Percentiles rank a stretch among this genome's conserved stretches.
These are phyloP conservation scores for Oryzias celebensis DNA, from an alignment of 2,113 vertebrate genomes.

Conservation along the genomic window DNA sequence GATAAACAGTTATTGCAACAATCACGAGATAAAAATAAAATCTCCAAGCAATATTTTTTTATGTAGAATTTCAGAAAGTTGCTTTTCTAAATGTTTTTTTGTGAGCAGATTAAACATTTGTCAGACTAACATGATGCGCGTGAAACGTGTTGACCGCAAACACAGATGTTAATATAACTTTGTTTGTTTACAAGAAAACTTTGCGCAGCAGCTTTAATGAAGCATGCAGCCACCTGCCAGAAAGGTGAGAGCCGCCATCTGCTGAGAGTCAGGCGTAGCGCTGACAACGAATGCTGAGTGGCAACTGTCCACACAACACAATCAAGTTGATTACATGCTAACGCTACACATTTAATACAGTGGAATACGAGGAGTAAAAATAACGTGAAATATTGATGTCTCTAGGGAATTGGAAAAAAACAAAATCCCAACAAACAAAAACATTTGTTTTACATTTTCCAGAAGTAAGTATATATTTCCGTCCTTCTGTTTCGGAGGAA, in stretches of 20 bases:
- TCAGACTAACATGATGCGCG: neutral
- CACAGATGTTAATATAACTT: neutral
- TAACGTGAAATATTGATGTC: neutral
- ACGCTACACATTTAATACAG: neutral
- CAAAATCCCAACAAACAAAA: neutral
- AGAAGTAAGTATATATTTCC: too few species aligned
- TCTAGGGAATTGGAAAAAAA: neutral
- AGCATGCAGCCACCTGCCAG: neutral
- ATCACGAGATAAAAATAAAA: too few species aligned
- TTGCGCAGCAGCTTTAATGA: neutral
- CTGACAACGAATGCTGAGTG: neutral
- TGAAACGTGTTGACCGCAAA: neutral
- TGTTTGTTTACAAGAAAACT: constrained; percentile 1
- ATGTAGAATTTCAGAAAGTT: neutral
- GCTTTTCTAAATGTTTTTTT: neutral
- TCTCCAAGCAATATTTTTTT: too few species aligned
- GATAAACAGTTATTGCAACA: too few species aligned
- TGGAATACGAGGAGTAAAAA: neutral
- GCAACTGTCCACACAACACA: neutral
- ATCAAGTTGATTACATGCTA: neutral
- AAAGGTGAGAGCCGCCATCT: neutral
- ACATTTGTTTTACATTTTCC: neutral
- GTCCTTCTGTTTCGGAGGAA: too few species aligned
- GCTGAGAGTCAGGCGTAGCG: too few species aligned
- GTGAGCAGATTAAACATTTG: neutral